phyloP scores from a whole-genome alignment of 2,888 invertebrate species.

The Clitarchus hookeri region DNA sequence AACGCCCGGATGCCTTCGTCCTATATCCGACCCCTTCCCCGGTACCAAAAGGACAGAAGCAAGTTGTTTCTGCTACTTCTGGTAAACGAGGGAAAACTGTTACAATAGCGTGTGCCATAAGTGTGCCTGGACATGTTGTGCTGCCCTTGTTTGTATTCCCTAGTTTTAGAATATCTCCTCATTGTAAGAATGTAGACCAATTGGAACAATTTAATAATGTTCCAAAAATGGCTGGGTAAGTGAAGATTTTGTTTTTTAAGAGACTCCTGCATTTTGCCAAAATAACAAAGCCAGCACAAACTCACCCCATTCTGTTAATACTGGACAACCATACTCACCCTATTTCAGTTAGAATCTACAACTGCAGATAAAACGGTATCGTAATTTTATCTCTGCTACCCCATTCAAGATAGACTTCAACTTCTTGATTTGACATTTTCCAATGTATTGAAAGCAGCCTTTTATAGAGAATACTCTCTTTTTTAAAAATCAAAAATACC shows the following conservation, averaged over 20 bases:
- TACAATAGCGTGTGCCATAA: not conserved
- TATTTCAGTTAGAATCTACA: slow-evolving; percentile 18
- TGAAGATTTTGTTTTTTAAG: slow-evolving; percentile 11
- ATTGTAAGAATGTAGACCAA: no score
- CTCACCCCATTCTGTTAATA: not conserved
- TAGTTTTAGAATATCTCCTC: no score
- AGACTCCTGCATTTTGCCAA: not conserved
- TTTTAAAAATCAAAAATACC: no score
- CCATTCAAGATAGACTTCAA: slow-evolving; percentile 22
- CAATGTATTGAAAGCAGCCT: slow-evolving; percentile 19
- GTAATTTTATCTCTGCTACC: slow-evolving; percentile 16
- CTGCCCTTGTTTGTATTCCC: slow-evolving; percentile 5
- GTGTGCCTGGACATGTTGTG: slow-evolving; percentile 19
- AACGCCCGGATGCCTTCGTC: no score
- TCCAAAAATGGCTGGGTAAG: slow-evolving; percentile 12
- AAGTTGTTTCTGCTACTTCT: not conserved
- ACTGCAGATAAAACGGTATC: slow-evolving; percentile 17
- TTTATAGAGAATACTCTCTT: slow-evolving; percentile 17
- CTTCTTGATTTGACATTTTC: slow-evolving; percentile 22
- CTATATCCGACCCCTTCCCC: no score
- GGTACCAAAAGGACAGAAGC: slow-evolving; percentile 19
- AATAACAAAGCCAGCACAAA: slow-evolving; percentile 15
- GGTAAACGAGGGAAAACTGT: slow-evolving; percentile 11
- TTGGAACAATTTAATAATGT: no score
- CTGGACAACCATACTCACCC: slow-evolving; percentile 22